Evolutionary conservation across 2,797 vertebrate genomes (phyloP).

Genomic region (Momotus momota): DNA sequence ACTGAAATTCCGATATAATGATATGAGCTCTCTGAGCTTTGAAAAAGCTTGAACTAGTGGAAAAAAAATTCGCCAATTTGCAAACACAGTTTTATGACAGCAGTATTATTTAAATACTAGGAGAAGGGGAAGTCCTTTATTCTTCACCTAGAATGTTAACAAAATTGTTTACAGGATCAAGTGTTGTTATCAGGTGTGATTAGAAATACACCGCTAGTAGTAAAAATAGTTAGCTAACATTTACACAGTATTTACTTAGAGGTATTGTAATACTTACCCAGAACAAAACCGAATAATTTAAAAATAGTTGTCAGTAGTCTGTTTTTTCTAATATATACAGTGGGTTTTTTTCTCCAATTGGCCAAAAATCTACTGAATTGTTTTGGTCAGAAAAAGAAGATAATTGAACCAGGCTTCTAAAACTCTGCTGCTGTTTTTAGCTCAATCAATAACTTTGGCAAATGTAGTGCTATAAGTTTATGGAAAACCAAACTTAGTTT

Average conservation of each 20-base stretch:
- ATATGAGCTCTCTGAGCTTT: neutral
- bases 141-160: neutral
- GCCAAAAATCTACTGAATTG: neutral
- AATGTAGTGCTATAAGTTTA: neutral
- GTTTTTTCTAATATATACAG: neutral
- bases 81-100: neutral
- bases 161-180: neutral
- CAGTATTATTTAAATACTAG: neutral
- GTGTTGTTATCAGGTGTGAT: neutral
- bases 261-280: neutral
- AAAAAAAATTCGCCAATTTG: neutral
- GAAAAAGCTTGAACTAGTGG: neutral
- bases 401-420: neutral
- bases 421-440: neutral
- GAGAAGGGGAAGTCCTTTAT: neutral
- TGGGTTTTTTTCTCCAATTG: neutral
- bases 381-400: neutral
- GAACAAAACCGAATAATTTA: neutral
- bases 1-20: neutral
- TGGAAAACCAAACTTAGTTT: neutral
- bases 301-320: neutral
- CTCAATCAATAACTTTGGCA: neutral
- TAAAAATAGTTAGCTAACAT: neutral
- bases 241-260: neutral
- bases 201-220: neutral